Conservation (phyloP, 1,140 invertebrate genomes). For the Drosophila murphyi region DNA sequence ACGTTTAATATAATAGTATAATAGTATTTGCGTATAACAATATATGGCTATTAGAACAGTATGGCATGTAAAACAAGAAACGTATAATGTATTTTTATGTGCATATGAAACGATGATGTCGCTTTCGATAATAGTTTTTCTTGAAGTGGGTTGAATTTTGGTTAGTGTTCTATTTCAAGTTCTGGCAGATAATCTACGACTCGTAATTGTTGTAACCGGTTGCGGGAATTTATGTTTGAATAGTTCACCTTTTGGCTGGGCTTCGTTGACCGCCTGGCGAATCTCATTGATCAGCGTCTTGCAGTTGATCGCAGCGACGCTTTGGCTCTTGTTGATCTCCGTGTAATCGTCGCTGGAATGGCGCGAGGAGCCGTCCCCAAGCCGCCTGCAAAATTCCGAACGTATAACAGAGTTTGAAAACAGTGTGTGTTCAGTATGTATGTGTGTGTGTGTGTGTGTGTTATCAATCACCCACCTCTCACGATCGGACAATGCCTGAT, state of each 20-base stretch:
- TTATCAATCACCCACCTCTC: slow-evolving; percentile 86
- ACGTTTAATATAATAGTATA: slow-evolving; percentile 37
- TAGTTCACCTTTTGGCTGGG: slow-evolving; percentile 90
- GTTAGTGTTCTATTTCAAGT: slow-evolving; percentile 17
- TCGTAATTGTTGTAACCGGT: neutral
- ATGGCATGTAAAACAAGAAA: slow-evolving; percentile 1
- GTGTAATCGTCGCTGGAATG: slow-evolving; percentile 87
- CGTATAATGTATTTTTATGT: slow-evolving; percentile 14
- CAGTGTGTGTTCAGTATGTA: slow-evolving; percentile 1
- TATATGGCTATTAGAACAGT: slow-evolving; percentile 20
- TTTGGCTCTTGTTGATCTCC: slow-evolving; percentile 86
- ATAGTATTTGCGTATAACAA: slow-evolving; percentile 27
- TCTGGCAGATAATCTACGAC: slow-evolving; percentile 8
- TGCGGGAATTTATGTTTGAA: slow-evolving; percentile 17
- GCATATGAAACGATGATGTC: slow-evolving; percentile 24
- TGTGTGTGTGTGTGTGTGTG: slow-evolving; percentile 13
- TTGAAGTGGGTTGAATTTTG: neutral
- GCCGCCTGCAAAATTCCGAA: slow-evolving; percentile 68
- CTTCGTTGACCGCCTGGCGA: slow-evolving; percentile 92
- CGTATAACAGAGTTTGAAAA: slow-evolving; percentile 47
- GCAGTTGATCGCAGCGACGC: slow-evolving; percentile 85
- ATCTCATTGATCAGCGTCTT: slow-evolving; percentile 93
- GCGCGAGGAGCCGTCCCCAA: slow-evolving; percentile 86
- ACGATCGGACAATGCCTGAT: slow-evolving; percentile 91
- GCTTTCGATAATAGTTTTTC: slow-evolving; percentile 6